These are phyloP conservation scores for Pyrgus malvae DNA, from an alignment of 2,888 invertebrate species.

Conservation along the genomic window DNA sequence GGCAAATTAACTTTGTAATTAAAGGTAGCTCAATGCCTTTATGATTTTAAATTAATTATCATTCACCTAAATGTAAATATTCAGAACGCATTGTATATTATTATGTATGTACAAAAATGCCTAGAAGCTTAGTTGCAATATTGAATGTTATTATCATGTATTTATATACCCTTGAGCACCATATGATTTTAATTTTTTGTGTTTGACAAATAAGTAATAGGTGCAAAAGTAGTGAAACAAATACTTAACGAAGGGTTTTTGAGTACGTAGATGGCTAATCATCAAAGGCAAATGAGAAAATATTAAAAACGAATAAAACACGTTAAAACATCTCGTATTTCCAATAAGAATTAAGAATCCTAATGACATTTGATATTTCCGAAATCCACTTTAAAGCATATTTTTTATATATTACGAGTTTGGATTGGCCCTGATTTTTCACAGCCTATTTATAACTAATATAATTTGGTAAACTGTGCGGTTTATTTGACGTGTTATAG, in stretches of 20 bases:
- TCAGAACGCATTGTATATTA: slow-evolving; percentile 8
- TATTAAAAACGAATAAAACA: no score
- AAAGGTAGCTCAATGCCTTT: slow-evolving; percentile 3
- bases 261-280: no score
- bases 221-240: neutral
- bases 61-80: slow-evolving; percentile 11
- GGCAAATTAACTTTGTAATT: neutral
- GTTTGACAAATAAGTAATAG: neutral
- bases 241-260: neutral
- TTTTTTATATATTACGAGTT: no score
- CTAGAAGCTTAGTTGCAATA: slow-evolving; percentile 11
- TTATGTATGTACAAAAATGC: slow-evolving; percentile 17
- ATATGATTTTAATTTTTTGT: slow-evolving; percentile 20
- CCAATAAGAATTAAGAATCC: no score
- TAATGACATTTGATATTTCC: no score
- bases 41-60: neutral
- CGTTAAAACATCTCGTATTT: no score
- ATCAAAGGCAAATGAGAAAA: no score
- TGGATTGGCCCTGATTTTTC: no score
- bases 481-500: no score
- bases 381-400: no score
- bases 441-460: no score
- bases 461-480: no score
- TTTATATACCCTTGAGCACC: slow-evolving; percentile 23
- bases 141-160: slow-evolving; percentile 23